Evolutionary conservation across 2,113 vertebrate genomes (phyloP).

Genomic region (Oryzias melastigma): DNA sequence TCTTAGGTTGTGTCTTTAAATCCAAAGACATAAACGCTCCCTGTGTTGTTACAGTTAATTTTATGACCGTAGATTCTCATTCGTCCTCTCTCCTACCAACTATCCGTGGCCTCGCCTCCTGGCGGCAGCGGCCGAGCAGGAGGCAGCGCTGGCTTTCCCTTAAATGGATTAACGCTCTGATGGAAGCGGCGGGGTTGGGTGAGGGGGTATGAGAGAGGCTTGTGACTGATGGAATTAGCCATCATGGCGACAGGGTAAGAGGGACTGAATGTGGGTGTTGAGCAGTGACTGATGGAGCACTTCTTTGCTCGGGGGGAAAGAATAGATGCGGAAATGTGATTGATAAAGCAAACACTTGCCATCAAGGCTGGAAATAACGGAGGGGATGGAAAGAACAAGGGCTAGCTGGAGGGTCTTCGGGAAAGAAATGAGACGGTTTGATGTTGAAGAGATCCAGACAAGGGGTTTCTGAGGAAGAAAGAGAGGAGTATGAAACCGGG

Average conservation of each 20-base stretch:
- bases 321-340: slow-evolving; percentile 66
- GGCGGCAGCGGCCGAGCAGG: slow-evolving; percentile 36
- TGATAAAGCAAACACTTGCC: slow-evolving; percentile 62
- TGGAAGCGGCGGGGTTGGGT: slow-evolving; percentile 52
- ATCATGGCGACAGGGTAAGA: slow-evolving; percentile 53
- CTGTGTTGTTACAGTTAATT: slow-evolving; percentile 32
- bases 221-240: slow-evolving; percentile 74
- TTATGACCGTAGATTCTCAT: slow-evolving; percentile 37
- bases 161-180: slow-evolving; percentile 66
- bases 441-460: neutral
- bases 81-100: slow-evolving; percentile 2
- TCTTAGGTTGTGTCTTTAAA: too few relatives aligned
- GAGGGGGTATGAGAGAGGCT: slow-evolving; percentile 52
- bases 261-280: slow-evolving; percentile 56
- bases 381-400: slow-evolving; percentile 24
- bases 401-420: slow-evolving; percentile 44
- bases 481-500: neutral
- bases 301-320: slow-evolving; percentile 49
- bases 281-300: slow-evolving; percentile 64
- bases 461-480: neutral
- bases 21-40: slow-evolving; percentile 5
- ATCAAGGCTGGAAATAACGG: slow-evolving; percentile 51
- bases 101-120: slow-evolving; percentile 29
- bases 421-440: slow-evolving; percentile 28
- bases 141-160: slow-evolving; percentile 41